Evolutionary conservation across 2,888 invertebrate species (phyloP), one percentile per base, ranked within the genome.

Genomic region (Corbicula japonica): DNA sequence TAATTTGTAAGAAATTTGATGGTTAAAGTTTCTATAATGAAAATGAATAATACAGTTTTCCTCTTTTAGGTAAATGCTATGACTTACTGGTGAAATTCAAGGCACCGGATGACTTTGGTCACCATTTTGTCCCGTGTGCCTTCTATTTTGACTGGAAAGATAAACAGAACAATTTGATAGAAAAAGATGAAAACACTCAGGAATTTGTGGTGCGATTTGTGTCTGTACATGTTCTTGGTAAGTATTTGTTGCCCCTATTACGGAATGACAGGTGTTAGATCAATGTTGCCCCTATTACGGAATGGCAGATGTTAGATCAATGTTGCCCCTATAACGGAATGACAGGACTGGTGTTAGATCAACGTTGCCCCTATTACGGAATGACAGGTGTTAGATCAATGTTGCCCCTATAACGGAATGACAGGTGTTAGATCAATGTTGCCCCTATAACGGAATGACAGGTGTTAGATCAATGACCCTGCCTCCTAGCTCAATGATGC

Each of bases 201-300:
- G 63, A 70, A 18, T 61, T 61, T 61, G 70, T 70, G 10, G 21
- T 61, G 30, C 48, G 70, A 50, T 70, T 70, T 70, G 61, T 70
- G 23, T 61, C 70, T 1, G 35, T 70, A 15, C 70, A 70, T 61
- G 70, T 70, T 26, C 23, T 70, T 30, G 70, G 70, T 70, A 38
- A 8, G 18, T 15, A 38, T 38, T 38, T 12, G 8, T 38, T 15
- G 18, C 15, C 8, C 8, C 10, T 38, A 8, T 38, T 15, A 12
- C 8, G 8, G 18, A 38, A 38, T 38, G 41, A 38, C 15, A 18
- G 18, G 41, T 38, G 8, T 8, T 12, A 38, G 18, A 38, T 38
- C 8, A 12, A 38, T 15, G 41, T 15, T 12, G 41, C 41, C 41
- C 41, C 41, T 38, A 38, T 12, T 12, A 35, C n/a, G 6, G 10